Percentiles rank a stretch among this genome's conserved stretches.
phyloP scores from a whole-genome alignment of 2,113 vertebrate species.

The Catharus fuscescens region DNA sequence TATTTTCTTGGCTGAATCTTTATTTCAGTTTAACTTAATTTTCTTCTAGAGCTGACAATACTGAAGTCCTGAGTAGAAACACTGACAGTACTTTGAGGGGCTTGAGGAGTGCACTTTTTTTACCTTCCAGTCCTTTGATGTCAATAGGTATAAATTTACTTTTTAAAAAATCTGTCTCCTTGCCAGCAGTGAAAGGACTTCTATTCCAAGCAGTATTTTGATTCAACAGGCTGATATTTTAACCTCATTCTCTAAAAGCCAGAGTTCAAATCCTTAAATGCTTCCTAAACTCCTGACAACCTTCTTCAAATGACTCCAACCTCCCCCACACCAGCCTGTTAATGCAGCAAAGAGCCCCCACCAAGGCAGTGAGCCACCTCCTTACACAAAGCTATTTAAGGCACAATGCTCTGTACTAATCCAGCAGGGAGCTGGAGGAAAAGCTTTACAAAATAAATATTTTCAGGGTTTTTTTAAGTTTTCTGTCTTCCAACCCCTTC shows the following conservation, averaged over 20 bases:
- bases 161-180: background rate
- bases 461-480: background rate
- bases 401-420: background rate
- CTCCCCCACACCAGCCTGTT: background rate
- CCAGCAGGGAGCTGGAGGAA: background rate
- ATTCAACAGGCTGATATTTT: background rate
- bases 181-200: background rate
- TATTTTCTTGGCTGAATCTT: background rate
- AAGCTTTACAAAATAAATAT: background rate
- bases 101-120: background rate
- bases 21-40: background rate
- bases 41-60: background rate
- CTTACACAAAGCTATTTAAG: background rate
- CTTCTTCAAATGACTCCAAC: background rate
- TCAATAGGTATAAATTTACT: background rate
- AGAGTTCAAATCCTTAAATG: background rate
- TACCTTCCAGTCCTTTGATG: background rate
- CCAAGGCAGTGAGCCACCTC: background rate
- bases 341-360: background rate
- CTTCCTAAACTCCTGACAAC: background rate
- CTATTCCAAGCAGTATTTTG: background rate
- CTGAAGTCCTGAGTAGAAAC: background rate
- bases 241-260: background rate
- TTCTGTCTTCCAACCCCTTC: background rate
- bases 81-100: background rate